These are phyloP conservation scores for Heliconius melpomene DNA, from an alignment of 1,140 invertebrate species.

Conservation along the genomic window DNA sequence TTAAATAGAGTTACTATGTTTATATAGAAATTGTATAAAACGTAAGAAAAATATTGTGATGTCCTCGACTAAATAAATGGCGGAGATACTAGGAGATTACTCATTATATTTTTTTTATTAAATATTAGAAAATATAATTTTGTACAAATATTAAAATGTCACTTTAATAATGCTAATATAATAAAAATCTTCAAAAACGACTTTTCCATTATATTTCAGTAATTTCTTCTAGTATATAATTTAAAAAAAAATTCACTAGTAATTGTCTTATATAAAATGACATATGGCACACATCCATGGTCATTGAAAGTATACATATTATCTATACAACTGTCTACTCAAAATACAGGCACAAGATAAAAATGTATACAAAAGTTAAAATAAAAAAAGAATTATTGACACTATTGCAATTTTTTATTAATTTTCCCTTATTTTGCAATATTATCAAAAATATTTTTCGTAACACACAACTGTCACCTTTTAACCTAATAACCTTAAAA, in stretches of 20 bases:
- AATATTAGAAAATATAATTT: no score
- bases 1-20: neutral
- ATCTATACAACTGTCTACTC: conserved; percentile 24
- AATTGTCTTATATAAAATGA: conserved; percentile 13
- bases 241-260: conserved; percentile 24
- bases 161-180: no score
- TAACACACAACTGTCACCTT: neutral
- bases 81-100: neutral
- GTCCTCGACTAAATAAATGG: neutral
- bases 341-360: conserved; percentile 27
- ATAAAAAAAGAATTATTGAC: conserved; percentile 1
- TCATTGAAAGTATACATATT: conserved; percentile 30
- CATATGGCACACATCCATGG: conserved; percentile 25
- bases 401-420: neutral
- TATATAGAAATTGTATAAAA: conserved; percentile 12
- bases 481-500: neutral
- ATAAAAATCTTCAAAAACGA: no score
- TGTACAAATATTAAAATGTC: no score
- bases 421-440: neutral
- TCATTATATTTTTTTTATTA: no score
- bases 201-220: no score
- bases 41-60: conserved; percentile 8
- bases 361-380: conserved; percentile 22
- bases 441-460: neutral
- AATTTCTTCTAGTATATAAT: neutral